A percentile compares a stretch with the other conserved stretches of the same genome.
These are phyloP conservation scores for Trichogramma dendrolimi DNA, from an alignment of 2,888 invertebrate genomes.

Conservation along the genomic window DNA sequence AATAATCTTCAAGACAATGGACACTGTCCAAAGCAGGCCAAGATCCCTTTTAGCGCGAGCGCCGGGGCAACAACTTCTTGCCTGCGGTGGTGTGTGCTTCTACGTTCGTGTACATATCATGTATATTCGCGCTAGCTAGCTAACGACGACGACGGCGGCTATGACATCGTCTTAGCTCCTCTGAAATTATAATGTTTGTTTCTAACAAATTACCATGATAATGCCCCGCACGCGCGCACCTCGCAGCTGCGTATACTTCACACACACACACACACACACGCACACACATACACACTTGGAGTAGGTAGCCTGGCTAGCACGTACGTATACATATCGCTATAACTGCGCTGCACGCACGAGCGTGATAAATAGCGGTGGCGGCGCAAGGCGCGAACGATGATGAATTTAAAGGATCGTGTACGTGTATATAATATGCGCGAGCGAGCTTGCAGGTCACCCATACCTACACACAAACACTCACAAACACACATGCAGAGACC, in stretches of 20 bases:
- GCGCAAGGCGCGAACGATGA: constrained; percentile 20
- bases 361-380: background rate
- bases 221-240: constrained; percentile 42
- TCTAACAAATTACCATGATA: constrained; percentile 54
- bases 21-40: constrained; percentile 52
- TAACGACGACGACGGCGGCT: too few species aligned
- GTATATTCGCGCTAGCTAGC: too few species aligned
- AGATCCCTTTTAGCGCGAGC: constrained; percentile 46
- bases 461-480: constrained; percentile 4
- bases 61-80: too few species aligned
- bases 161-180: constrained; percentile 25
- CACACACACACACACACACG: constrained; percentile 46
- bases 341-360: background rate
- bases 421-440: constrained; percentile 30
- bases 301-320: background rate
- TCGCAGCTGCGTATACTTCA: constrained; percentile 39
- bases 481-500: constrained; percentile 24
- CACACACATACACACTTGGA: constrained; percentile 16
- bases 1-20: constrained; percentile 51
- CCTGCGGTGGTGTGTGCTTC: background rate
- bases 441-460: constrained; percentile 33
- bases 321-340: too few species aligned
- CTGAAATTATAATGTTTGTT: constrained; percentile 52
- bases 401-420: constrained; percentile 26
- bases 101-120: background rate